Base-by-base conservation (phyloP, 2,888 invertebrate species). In the Ornithoptera alexandrae region DNA sequence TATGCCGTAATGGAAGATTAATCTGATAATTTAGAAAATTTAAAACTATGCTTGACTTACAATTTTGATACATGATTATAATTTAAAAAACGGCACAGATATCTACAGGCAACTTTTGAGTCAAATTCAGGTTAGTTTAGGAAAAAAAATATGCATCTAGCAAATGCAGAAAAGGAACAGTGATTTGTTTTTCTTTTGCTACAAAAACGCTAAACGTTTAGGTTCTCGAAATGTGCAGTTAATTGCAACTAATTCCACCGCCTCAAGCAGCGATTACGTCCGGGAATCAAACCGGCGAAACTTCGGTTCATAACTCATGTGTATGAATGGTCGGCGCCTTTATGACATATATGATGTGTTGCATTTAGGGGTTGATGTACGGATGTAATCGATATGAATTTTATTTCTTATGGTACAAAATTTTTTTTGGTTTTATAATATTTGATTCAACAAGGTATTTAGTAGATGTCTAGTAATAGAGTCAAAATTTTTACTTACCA, bases 181-280 rank as follows among this genome's bases (percentile, higher is more conserved):
- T 2, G 58, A 63, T 58, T 66, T 66, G 57, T 58, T 58, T 58
- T 58, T 57, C 15, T 10, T 53, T 53, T 53, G 5, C n/a, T 57
- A 8, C 22, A 39, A 63, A 59, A 30, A 59, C 36, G 53, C 50
- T 53, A 60, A 62, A 68, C 50, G 58, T 53, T 53, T 36, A 64
- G 59, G 59, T 68, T 50, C 63, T 64, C 63, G 63, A 69, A 61
- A 66, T 70, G 63, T 64, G 67, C 67, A 64, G 59, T 67, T 70
- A 70, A 70, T 70, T 67, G 70, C 67, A 67, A 61, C 70, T 70
- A 70, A 70, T 70, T 70, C 70, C 36, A 61, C 36, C 56, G 70
- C 70, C 70, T 7, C 64, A 60, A 64, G 70, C 60, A 42, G 42
- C 58, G 69, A 69, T 69, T 69, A 69, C 65, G 62, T n/a, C 46